Evolutionary conservation across 2,797 vertebrate genomes (phyloP), one percentile per base, ranked within the genome.

Genomic region (Urophycis tenuis): DNA sequence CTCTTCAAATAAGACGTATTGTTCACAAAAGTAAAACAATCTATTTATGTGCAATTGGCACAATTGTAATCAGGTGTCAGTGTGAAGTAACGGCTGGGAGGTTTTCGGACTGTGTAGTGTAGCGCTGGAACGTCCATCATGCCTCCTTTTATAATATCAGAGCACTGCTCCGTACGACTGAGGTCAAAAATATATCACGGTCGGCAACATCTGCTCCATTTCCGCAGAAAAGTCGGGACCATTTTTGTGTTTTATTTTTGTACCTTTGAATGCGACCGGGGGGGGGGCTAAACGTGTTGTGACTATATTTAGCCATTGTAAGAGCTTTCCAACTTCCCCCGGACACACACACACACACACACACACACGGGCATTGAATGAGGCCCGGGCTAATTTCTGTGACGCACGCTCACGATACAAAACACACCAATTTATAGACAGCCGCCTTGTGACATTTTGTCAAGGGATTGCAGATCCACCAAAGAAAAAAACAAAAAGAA

Each of bases 391-490:
- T 64, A n/a, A 10, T 64, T 64, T 29, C 4, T n/a, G 53, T 11
- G n/a, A 29, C 0, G 53, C 53, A 64, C 7, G 29, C 53, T 64
- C 53, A 64, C n/a, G n/a, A 64, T 64, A 29, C 53, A 64, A 11
- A 64, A 64, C 29, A 64, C 53, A 25, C 53, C 53, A 64, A 64
- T 71, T 71, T 32, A 5, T 70, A 29, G 15, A n/a, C 69, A 30
- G 69, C 69, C 32, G 69, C 69, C 69, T 32, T 35, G 32, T 75
- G 72, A 60, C 80, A 69, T 80, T 83, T 78, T n/a, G 25, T 17
- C 41, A 67, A 71, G 45, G 49, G n/a, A 76, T 36, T 67, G 6
- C 10, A 53, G 34, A 71, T 39, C 30, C 34, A 60, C 5, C 0
- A 32, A 71, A 81, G 33, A 77, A 67, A n/a, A n/a, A n/a, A n/a